Base-by-base conservation (phyloP, 2,888 invertebrate species). In the Dilophus febrilis region DNA sequence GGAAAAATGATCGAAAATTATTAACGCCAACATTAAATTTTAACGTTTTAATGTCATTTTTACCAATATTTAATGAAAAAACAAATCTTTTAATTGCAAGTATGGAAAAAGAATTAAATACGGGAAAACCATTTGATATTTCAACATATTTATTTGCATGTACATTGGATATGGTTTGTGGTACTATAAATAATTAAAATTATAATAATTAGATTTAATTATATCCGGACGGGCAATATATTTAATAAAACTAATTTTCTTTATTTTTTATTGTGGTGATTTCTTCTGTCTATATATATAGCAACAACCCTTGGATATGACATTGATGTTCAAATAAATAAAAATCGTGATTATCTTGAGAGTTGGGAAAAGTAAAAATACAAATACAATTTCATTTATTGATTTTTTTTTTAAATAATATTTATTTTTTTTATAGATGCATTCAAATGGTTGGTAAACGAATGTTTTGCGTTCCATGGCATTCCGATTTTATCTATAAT, bases 1-100 rank as follows among this genome's bases (percentile, higher is more conserved):
- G 51, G 51, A 47, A 43, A n/a, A 46, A 45, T 14, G 47, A 50
- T 38, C 47, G 51, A 4, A 50, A 49, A 31, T 45, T 51, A 1
- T 42, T 51, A 13, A 50, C 49, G 18, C 46, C 49, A 10, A 43
- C 50, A 26, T 51, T 51, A 32, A 48, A 48, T 37, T 44, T 48
- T n/a, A 48, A 47, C 12, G 47, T 50, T 26, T 33, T 51, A 18
- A 40, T 45, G 29, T 47, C 46, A 16, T 51, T 51, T 36, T 45
- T 51, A 32, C 51, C 51, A 6, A 47, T 47, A n/a, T 50, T 51
- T 29, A 48, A 48, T 36, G 42, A 42, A 36, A 41, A 42, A 26
- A 37, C 41, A 13, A 33, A 43, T 27, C 37, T 42, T 31, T 18
- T 41, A 6, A 32, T 42, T 1, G 14, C 22, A 11, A 40, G 41